Evolutionary conservation across 2,797 vertebrate genomes (phyloP).

Genomic region (Coregonus ussuriensis): DNA sequence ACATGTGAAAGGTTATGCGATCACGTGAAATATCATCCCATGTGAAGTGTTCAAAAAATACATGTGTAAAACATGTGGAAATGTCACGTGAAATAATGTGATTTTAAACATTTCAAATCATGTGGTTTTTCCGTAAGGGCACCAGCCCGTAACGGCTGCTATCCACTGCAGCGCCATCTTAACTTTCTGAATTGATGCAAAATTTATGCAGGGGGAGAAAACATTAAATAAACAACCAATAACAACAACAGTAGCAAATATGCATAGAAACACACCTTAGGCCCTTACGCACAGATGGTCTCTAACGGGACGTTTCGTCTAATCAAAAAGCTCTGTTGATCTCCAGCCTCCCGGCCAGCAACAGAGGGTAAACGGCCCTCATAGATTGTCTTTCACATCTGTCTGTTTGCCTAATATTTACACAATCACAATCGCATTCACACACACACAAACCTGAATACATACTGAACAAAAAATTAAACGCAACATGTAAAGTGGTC

Average conservation of each 20-base stretch:
- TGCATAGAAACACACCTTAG: constrained; percentile 31
- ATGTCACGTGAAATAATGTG: too few species aligned
- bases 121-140: too few species aligned
- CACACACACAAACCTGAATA: not conserved
- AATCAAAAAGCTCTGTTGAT: constrained; percentile 35
- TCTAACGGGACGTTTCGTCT: constrained; percentile 33
- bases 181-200: too few species aligned
- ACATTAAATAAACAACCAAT: constrained; percentile 19
- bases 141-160: too few species aligned
- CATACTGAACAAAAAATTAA: too few species aligned
- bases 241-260: constrained; percentile 27
- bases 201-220: not conserved
- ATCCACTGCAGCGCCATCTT: too few species aligned
- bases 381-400: constrained; percentile 52
- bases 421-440: not conserved
- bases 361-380: constrained; percentile 41
- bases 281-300: constrained; percentile 42
- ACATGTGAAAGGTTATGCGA: too few species aligned
- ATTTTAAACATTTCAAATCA: too few species aligned
- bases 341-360: constrained; percentile 33
- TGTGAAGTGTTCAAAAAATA: too few species aligned
- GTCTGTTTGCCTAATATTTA: constrained; percentile 32
- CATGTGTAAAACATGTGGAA: too few species aligned
- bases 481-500: too few species aligned
- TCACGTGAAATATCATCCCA: too few species aligned